Evolutionary conservation across 2,888 invertebrate species (phyloP).

Genomic region (Noctua fimbriata): DNA sequence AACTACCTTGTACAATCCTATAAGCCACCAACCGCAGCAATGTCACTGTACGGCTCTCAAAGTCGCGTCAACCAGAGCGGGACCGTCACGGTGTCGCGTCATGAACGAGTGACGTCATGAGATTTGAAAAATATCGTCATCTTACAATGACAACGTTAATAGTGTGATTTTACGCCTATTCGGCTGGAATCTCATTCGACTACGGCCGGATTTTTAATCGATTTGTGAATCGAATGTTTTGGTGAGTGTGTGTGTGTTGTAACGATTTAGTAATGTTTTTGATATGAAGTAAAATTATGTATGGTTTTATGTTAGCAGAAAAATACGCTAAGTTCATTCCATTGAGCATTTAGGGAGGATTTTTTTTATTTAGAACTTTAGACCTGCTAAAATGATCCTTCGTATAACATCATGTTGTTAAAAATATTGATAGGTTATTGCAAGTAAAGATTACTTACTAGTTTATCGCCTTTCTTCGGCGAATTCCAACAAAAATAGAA

Average conservation of each 20-base stretch:
- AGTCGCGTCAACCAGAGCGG: slow-evolving; percentile 79
- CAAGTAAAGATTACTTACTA: not conserved
- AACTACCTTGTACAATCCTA: slow-evolving; percentile 24
- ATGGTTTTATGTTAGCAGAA: not conserved
- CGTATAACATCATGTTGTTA: too few relatives aligned
- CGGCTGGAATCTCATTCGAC: slow-evolving; percentile 34
- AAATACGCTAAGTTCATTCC: not conserved
- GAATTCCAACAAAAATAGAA: slow-evolving; percentile 20
- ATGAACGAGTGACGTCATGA: slow-evolving; percentile 69
- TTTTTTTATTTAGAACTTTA: not conserved
- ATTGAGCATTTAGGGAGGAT: not conserved
- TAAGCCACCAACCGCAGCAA: slow-evolving; percentile 50
- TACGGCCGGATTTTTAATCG: slow-evolving; percentile 15
- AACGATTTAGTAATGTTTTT: not conserved
- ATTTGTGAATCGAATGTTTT: slow-evolving; percentile 1
- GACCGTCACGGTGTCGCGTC: slow-evolving; percentile 72
- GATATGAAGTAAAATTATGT: not conserved
- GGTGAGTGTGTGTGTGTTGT: not conserved
- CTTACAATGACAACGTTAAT: slow-evolving; percentile 35
- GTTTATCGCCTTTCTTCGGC: not conserved
- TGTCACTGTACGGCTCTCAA: slow-evolving; percentile 76
- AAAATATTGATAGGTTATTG: not conserved
- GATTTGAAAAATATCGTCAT: slow-evolving; percentile 57
- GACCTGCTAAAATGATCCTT: not conserved
- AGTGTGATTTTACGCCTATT: slow-evolving; percentile 51